These are phyloP conservation scores for Parochlus steinenii DNA, from an alignment of 2,888 invertebrate species.

Conservation along the genomic window DNA sequence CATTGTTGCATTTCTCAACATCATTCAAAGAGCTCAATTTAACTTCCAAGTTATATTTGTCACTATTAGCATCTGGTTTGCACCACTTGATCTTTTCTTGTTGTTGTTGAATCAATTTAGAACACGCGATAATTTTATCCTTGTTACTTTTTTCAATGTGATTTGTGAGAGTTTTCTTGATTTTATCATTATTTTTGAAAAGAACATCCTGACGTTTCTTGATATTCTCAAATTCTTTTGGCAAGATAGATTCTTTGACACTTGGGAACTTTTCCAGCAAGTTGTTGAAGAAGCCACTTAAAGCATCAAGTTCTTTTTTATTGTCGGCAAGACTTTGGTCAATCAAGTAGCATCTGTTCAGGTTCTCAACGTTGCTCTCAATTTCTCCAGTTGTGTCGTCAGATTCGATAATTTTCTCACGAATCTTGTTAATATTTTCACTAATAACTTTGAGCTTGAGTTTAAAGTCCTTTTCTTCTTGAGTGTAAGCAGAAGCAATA, in stretches of 20 bases:
- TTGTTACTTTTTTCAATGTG: slow-evolving; percentile 9
- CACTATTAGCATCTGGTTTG: slow-evolving; percentile 71
- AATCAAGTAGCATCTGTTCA: slow-evolving; percentile 55
- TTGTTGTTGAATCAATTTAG: slow-evolving; percentile 24
- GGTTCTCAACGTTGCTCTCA: slow-evolving; percentile 59
- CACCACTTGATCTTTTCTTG: slow-evolving; percentile 88
- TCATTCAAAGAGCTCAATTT: slow-evolving; percentile 68
- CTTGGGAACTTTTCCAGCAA: slow-evolving; percentile 60
- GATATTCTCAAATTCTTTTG: slow-evolving; percentile 68
- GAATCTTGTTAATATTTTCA: slow-evolving; percentile 51
- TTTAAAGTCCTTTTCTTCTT: slow-evolving; percentile 55
- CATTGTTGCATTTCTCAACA: slow-evolving; percentile 52
- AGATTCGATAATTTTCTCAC: slow-evolving; percentile 74
- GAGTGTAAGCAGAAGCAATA: slow-evolving; percentile 53
- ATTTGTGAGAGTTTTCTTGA: slow-evolving; percentile 5
- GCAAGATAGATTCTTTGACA: slow-evolving; percentile 56
- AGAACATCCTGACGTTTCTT: slow-evolving; percentile 62
- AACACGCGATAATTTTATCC: slow-evolving; percentile 6
- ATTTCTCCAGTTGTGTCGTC: slow-evolving; percentile 83
- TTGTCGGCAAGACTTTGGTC: slow-evolving; percentile 53
- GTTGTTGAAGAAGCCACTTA: slow-evolving; percentile 50
- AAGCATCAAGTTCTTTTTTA: slow-evolving; percentile 46
- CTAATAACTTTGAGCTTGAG: slow-evolving; percentile 52
- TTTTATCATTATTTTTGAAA: slow-evolving; percentile 9
- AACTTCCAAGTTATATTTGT: slow-evolving; percentile 82